These are phyloP conservation scores for Alosa alosa DNA, from an alignment of 2,113 vertebrate species.

Conservation along the genomic window DNA sequence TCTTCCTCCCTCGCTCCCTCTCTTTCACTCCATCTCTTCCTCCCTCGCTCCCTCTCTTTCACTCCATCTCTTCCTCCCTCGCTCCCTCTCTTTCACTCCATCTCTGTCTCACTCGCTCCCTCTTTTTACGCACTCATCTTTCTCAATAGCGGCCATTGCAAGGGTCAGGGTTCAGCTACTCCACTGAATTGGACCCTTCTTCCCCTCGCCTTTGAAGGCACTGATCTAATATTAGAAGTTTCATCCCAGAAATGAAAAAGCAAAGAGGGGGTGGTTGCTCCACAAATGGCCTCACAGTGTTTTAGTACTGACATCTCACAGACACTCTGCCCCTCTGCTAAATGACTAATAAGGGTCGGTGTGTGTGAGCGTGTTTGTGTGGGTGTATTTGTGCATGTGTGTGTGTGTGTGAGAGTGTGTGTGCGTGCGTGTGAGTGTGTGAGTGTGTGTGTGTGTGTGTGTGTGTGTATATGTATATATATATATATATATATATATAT, in stretches of 20 bases:
- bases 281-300: neutral
- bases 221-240: constrained; percentile 16
- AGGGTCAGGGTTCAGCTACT: constrained; percentile 9
- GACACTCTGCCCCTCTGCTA: neutral
- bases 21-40: neutral
- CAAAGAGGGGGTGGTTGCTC: neutral
- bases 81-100: neutral
- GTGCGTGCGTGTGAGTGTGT: neutral
- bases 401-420: neutral
- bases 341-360: neutral
- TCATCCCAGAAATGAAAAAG: neutral
- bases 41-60: neutral
- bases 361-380: neutral
- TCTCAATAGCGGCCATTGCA: neutral
- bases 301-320: neutral
- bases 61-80: neutral
- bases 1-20: neutral
- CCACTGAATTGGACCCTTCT: constrained; percentile 7
- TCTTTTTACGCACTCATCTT: neutral
- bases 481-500: no score
- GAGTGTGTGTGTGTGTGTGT: neutral
- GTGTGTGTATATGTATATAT: neutral
- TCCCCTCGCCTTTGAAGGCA: neutral
- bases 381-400: neutral
- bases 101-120: neutral